Percentiles rank a stretch among this genome's conserved stretches.
Evolutionary conservation across 2,113 vertebrate genomes (phyloP).

Genomic region (Plecturocebus donacophilus): DNA sequence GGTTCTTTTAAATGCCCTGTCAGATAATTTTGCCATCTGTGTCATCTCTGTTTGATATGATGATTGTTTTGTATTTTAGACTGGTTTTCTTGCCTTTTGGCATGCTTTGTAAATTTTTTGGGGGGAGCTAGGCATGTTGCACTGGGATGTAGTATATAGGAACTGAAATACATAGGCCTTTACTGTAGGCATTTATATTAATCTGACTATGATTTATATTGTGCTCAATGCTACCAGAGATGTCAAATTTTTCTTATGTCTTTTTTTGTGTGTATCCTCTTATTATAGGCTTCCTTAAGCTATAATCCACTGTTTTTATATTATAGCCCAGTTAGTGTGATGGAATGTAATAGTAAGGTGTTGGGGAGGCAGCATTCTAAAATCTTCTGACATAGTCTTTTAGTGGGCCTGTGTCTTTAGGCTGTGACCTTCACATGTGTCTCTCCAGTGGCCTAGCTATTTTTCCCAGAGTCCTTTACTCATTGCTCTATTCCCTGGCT

Average conservation of each 20-base stretch:
- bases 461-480: neutral
- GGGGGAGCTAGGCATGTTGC: neutral
- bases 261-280: neutral
- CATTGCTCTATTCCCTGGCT: neutral
- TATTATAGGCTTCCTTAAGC: neutral
- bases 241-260: neutral
- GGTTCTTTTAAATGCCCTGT: neutral
- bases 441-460: neutral
- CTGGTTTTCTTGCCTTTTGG: neutral
- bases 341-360: neutral
- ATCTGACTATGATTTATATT: neutral
- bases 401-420: neutral
- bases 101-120: slow-evolving; percentile 13
- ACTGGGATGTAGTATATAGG: neutral
- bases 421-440: neutral
- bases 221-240: neutral
- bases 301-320: neutral
- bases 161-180: neutral
- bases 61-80: neutral
- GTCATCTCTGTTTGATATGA: neutral
- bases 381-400: neutral
- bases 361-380: neutral
- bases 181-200: neutral
- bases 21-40: neutral
- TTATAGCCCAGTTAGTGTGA: neutral